Evolutionary conservation across 2,113 vertebrate species (phyloP), one percentile per base, ranked within the genome.

Genomic region (Gymnorhina tibicen): DNA sequence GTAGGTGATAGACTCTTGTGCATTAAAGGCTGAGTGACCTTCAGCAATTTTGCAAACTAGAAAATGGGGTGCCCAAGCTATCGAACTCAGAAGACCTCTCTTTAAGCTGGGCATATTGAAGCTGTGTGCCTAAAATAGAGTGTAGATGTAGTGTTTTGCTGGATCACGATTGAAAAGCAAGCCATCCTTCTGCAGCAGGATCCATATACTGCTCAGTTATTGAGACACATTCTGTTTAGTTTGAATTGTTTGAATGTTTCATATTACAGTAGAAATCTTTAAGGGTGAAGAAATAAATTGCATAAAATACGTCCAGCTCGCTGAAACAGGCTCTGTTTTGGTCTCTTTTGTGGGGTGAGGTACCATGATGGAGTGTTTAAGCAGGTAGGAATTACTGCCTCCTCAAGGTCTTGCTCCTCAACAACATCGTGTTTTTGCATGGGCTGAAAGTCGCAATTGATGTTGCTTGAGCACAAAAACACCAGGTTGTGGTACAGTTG

Each of bases 391-490:
- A 42, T 70, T 46, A 27, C 42, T 56, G 35, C 46, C 37, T 52
- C 33, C 16, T 47, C 28, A 47, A 4, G 39, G 23, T 72, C 44
- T 30, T 78, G 30, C 41, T 89, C 16, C 47, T 81, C 59, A 76
- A 24, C 35, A 42, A 9, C 27, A 6, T 35, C 0, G 0, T 47
- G 58, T 2, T 81, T 95, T 82, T 47, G 11, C 44, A 7, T 2
- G 8, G 66, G 27, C 69, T 89, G 32, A 24, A 64, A 72, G 49
- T 42, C 37, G 9, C 20, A 28, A 20, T 1, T 14, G 1, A 10
- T 77, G 37, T 17, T 53, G 11, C 77, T 69, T 58, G 72, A 74
- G 42, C 3, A 1, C 23, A 70, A 47, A 91, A 50, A 0, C 58
- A 46, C 35, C 22, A 4, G 11, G 16, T 6, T 91, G 44, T 67